Evolutionary conservation across 2,888 invertebrate genomes (phyloP).

Genomic region (Pilophorus perplexus): DNA sequence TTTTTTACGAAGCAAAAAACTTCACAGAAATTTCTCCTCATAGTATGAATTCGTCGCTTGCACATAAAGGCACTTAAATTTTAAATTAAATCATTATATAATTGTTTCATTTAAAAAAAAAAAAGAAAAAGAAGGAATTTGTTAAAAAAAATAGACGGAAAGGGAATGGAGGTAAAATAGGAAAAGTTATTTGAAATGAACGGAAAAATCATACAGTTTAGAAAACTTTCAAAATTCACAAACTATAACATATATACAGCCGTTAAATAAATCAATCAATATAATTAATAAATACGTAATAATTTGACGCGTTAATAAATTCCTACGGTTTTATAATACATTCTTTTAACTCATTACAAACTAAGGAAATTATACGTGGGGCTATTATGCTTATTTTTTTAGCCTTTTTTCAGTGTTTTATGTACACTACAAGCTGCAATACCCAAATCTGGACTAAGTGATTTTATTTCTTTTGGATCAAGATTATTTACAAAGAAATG

Average conservation of each 20-base stretch:
- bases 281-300: conserved; percentile 38
- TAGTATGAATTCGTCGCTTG: conserved; percentile 34
- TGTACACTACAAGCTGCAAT: conserved; percentile 6
- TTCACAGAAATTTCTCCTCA: too few relatives aligned
- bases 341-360: conserved; percentile 19
- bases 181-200: conserved; percentile 37
- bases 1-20: too few relatives aligned
- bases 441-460: neutral
- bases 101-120: too few relatives aligned
- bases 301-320: conserved; percentile 35
- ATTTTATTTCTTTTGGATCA: neutral
- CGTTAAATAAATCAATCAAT: conserved; percentile 29
- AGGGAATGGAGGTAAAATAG: too few relatives aligned
- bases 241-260: conserved; percentile 36
- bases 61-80: conserved; percentile 46
- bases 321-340: conserved; percentile 33
- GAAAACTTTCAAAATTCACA: conserved; percentile 22
- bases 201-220: conserved; percentile 4
- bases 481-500: too few relatives aligned
- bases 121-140: too few relatives aligned
- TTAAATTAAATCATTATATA: too few relatives aligned
- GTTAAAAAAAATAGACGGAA: too few relatives aligned
- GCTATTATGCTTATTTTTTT: neutral
- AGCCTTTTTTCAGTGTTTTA: neutral
- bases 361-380: conserved; percentile 14